Evolutionary conservation across 1,140 invertebrate species (phyloP).

Genomic region (Cephus cinctus): DNA sequence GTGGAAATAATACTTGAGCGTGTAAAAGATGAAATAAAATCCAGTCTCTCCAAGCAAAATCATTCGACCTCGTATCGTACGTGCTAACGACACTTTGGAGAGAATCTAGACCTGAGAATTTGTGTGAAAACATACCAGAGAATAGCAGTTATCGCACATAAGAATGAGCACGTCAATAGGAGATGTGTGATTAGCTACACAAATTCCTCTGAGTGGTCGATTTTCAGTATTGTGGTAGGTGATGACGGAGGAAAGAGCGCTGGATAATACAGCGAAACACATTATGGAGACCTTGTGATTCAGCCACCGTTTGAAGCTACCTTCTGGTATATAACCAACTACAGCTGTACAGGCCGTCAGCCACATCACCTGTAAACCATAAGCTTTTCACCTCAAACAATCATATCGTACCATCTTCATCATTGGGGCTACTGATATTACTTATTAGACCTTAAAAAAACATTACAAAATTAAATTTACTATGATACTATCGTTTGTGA

Average conservation of each 20-base stretch:
- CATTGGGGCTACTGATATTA: not conserved
- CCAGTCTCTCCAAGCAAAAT: no score
- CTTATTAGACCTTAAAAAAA: not conserved
- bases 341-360: conserved; percentile 79
- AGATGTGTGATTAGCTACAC: conserved; percentile 99
- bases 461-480: conserved; percentile 5
- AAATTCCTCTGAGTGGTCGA: conserved; percentile 83
- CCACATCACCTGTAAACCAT: conserved; percentile 72
- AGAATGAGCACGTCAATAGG: conserved; percentile 97
- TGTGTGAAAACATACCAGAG: conserved; percentile 85
- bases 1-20: no score
- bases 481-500: conserved; percentile 4
- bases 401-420: not conserved
- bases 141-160: conserved; percentile 97
- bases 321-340: conserved; percentile 80
- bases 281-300: conserved; percentile 80
- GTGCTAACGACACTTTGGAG: no score
- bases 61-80: no score
- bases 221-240: conserved; percentile 87
- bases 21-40: no score
- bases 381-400: conserved; percentile 29
- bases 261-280: conserved; percentile 86
- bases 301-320: conserved; percentile 71
- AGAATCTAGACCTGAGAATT: no score
- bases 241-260: conserved; percentile 85